Evolutionary conservation across 2,797 vertebrate genomes (phyloP).

Genomic region (Danio jaintianensis): DNA sequence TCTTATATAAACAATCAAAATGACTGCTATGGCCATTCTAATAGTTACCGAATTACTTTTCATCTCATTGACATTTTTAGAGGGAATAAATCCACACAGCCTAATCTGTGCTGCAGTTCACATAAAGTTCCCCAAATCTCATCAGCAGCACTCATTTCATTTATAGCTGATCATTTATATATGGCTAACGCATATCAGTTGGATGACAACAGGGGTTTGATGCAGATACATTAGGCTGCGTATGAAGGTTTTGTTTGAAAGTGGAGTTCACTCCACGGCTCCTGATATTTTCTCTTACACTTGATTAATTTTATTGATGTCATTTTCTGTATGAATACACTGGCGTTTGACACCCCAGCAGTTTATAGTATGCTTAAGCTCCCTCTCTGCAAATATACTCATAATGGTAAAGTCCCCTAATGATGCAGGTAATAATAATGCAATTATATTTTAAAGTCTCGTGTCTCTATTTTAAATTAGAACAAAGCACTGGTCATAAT

Average conservation of each 20-base stretch:
- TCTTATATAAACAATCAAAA: too few species aligned
- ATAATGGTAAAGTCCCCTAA: constrained; percentile 12
- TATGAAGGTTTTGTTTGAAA: constrained; percentile 46
- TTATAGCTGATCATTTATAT: constrained; percentile 30
- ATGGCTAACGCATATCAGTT: constrained; percentile 3
- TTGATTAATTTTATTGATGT: constrained; percentile 51
- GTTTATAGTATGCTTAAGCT: constrained; percentile 18
- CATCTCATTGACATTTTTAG: neutral
- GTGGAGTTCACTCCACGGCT: constrained; percentile 21
- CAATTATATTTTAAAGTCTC: constrained; percentile 30
- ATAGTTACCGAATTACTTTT: neutral
- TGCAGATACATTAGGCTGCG: constrained; percentile 38
- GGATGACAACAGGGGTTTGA: constrained; percentile 48
- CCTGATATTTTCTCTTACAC: constrained; percentile 41
- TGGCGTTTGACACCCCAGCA: neutral
- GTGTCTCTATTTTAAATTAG: constrained; percentile 49
- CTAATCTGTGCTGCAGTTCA: neutral
- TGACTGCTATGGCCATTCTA: too few species aligned
- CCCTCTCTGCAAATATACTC: constrained; percentile 10
- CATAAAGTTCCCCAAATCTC: constrained; percentile 22
- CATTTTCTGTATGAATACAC: constrained; percentile 30
- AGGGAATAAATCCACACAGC: neutral
- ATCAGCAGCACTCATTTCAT: constrained; percentile 4
- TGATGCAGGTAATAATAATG: constrained; percentile 49
- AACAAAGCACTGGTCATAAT: constrained; percentile 40